Evolutionary conservation across 2,888 invertebrate genomes (phyloP).

Genomic region (Smittia sp.): DNA sequence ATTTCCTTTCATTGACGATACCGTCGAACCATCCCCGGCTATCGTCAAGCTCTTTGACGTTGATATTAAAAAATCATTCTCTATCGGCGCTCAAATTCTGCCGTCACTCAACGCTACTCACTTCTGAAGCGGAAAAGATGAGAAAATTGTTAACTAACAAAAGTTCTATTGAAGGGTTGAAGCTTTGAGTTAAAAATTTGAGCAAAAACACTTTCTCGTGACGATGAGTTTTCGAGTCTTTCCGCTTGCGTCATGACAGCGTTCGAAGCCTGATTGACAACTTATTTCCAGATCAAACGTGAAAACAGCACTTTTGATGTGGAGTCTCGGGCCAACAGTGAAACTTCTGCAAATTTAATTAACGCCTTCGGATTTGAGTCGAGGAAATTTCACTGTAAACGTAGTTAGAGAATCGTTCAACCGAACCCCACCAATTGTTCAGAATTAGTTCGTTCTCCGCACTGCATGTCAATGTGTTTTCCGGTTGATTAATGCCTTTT

Average conservation of each 20-base stretch:
- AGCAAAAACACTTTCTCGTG: neutral
- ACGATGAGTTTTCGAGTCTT: neutral
- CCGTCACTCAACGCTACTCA: neutral
- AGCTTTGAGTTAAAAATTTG: neutral
- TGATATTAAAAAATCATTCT: conserved; percentile 37
- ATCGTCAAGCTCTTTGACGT: conserved; percentile 32
- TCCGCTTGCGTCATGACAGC: neutral
- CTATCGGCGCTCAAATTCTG: conserved; percentile 18
- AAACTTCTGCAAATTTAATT: conserved; percentile 7
- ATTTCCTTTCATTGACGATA: no score
- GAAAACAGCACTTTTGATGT: conserved; percentile 21
- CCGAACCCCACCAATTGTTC: neutral
- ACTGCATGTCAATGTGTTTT: conserved; percentile 31
- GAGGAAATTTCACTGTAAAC: conserved; percentile 13
- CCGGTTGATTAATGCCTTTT: conserved; percentile 39
- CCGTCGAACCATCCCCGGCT: neutral
- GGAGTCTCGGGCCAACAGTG: conserved; percentile 6
- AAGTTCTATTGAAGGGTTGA: conserved; percentile 18
- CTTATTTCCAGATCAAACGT: conserved; percentile 32
- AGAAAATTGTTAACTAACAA: conserved; percentile 33
- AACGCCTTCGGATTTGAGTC: conserved; percentile 2
- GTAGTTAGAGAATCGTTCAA: neutral
- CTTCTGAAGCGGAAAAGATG: conserved; percentile 6
- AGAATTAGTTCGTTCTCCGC: conserved; percentile 7
- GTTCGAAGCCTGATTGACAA: conserved; percentile 33